A percentile compares a stretch with the other conserved stretches of the same genome.
Conservation (phyloP, 1,140 invertebrate genomes). For the Pseudomyrmex flavicornis region DNA sequence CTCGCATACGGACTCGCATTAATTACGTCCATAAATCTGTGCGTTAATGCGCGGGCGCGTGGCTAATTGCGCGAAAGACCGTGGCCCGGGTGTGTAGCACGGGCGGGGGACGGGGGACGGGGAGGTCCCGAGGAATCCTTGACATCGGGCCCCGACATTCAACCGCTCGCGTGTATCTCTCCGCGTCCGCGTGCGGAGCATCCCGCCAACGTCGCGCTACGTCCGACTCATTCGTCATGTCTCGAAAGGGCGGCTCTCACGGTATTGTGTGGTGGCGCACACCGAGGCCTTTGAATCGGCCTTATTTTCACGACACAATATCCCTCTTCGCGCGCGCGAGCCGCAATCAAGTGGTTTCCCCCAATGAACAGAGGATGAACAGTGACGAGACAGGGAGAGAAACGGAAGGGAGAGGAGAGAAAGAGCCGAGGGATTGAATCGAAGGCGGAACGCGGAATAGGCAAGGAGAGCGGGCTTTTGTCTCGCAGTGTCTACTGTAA, state of each 20-base stretch:
- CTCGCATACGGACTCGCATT: conserved; percentile 59
- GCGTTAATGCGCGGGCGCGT: conserved; percentile 66
- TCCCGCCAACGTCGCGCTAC: background rate
- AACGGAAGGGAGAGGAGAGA: background rate
- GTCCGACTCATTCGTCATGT: conserved; percentile 39
- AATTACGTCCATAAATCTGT: conserved; percentile 72
- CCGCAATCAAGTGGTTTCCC: background rate
- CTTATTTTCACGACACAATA: conserved; percentile 13
- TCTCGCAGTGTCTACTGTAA: conserved; percentile 67
- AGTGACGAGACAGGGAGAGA: conserved; percentile 22
- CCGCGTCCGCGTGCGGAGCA: background rate
- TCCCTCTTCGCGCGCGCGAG: background rate
- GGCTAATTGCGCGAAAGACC: conserved; percentile 72
- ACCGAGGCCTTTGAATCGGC: conserved; percentile 13
- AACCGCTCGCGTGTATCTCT: conserved; percentile 33
- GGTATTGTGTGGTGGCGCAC: background rate
- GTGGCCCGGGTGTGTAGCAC: conserved; percentile 27
- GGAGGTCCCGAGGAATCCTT: conserved; percentile 62
- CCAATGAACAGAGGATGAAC: background rate
- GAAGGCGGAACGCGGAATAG: conserved; percentile 28
- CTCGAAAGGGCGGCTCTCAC: conserved; percentile 8
- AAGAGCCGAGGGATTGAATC: background rate
- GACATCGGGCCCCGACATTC: conserved; percentile 50
- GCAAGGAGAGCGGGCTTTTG: conserved; percentile 64
- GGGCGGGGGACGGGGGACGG: background rate